Conservation (phyloP, 1,140 invertebrate genomes). For the Drosophila lowei region DNA sequence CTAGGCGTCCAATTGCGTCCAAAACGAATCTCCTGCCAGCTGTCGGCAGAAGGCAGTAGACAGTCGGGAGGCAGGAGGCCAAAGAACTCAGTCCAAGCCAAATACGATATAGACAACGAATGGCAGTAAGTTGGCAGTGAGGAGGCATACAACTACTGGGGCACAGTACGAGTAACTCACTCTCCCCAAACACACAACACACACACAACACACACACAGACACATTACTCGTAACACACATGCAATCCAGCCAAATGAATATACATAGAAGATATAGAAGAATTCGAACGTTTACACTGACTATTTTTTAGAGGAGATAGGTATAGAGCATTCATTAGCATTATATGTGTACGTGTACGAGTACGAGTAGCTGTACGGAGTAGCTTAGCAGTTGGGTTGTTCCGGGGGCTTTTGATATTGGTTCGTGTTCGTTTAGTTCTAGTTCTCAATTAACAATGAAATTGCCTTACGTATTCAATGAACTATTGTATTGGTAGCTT, state of each 20-base stretch:
- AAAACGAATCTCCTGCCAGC: conserved; percentile 63
- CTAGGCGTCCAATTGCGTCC: conserved; percentile 68
- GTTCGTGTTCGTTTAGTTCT: conserved; percentile 11
- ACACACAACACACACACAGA: neutral
- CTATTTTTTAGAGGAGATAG: conserved; percentile 28
- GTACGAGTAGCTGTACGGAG: neutral
- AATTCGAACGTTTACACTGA: conserved; percentile 26
- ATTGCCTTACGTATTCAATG: conserved; percentile 72
- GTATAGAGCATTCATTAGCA: conserved; percentile 10
- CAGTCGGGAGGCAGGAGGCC: conserved; percentile 8
- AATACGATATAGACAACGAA: conserved; percentile 53
- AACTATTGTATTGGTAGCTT: conserved; percentile 77
- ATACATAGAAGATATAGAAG: conserved; percentile 12
- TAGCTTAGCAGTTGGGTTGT: conserved; percentile 47
- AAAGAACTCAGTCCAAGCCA: conserved; percentile 48
- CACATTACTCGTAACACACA: conserved; percentile 1
- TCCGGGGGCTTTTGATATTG: conserved; percentile 36
- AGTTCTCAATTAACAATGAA: conserved; percentile 54
- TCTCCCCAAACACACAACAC: conserved; percentile 1
- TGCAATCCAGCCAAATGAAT: conserved; percentile 45
- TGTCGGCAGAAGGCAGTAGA: neutral
- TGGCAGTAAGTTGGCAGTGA: conserved; percentile 21
- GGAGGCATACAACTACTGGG: conserved; percentile 12
- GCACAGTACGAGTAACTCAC: neutral
- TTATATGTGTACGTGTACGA: no score